Base-by-base conservation (phyloP, 1,140 invertebrate genomes). In the Philopotamus ludificatus region DNA sequence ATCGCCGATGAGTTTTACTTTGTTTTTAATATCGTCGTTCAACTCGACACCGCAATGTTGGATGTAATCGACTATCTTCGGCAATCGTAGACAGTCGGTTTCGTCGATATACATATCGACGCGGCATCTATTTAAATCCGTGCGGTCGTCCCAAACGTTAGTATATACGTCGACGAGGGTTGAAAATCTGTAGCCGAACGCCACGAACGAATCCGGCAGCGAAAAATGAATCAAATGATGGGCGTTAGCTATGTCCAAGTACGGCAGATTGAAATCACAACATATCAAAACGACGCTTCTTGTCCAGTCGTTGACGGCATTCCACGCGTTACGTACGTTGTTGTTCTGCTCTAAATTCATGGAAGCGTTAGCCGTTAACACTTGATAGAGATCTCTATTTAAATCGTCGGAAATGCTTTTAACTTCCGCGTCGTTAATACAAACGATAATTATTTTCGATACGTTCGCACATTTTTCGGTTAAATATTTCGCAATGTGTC, bases 171-270 rank as follows among this genome's bases (percentile, higher is more conserved):
- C 34, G 12, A 58, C 44, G 4, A 58, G 10, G 1, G 39, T 42
- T n/a, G 54, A 21, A 15, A 42, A 58, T 58, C 54, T 58, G 7
- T 58, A 42, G 1, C 23, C 1, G 34, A 58, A 58, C 8, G 22
- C 10, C n/a, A 21, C n/a, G 15, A 42, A 58, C 2, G 18, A 12
- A 1, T 18, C 8, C n/a, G 54, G 34, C 1, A 58, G 2, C 1
- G 18, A 42, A 42, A 22, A 58, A 44, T 58, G 54, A 22, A 58
- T 58, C 39, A 58, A 58, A 21, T 20, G 25, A 42, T 58, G 10
- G n/a, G 54, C 34, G 23, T 58, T 15, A 1, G 34, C 23, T 1
- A 58, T 42, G n/a, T 58, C 34, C 18, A 58, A 42, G 7, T 20
- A n/a, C 21, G 9, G 7, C 23, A 58, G 44, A 42, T 15, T n/a